phyloP scores from a whole-genome alignment of 2,113 vertebrate species.

The Paratilapia polleni region DNA sequence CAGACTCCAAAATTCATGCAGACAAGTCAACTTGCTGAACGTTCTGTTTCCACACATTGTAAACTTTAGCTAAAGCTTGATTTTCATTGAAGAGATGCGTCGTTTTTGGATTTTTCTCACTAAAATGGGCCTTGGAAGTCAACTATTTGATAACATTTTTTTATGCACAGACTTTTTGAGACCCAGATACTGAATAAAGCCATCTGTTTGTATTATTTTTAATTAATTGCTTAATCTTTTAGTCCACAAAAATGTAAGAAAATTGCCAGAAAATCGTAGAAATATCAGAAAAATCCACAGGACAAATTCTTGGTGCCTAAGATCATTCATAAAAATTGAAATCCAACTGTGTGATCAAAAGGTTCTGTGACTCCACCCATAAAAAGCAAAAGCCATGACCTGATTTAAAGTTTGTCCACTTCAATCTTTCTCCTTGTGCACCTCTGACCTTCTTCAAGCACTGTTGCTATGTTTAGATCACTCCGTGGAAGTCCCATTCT shows the following conservation, averaged over 20 bases:
- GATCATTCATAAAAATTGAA: not conserved
- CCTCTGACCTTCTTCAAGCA: not conserved
- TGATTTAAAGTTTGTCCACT: not conserved
- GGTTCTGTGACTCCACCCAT: not conserved
- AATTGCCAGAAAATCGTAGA: not conserved
- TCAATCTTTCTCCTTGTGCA: not conserved
- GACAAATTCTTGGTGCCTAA: not conserved
- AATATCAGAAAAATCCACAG: not conserved
- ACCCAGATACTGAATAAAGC: not conserved
- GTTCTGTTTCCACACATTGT: not conserved
- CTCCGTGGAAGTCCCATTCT: not conserved
- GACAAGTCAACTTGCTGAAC: not conserved
- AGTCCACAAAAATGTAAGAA: not conserved
- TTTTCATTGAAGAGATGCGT: fast-evolving
- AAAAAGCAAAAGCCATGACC: not conserved
- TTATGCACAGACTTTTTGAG: not conserved
- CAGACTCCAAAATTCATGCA: not conserved
- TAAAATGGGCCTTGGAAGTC: not conserved
- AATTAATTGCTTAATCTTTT: not conserved
- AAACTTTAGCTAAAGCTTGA: not conserved
- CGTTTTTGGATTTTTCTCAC: not conserved
- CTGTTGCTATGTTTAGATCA: not conserved
- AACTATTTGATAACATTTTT: not conserved
- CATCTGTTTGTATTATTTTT: not conserved
- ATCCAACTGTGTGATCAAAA: not conserved